Conservation (phyloP, 2,888 invertebrate species). For the Platycnemis pennipes region DNA sequence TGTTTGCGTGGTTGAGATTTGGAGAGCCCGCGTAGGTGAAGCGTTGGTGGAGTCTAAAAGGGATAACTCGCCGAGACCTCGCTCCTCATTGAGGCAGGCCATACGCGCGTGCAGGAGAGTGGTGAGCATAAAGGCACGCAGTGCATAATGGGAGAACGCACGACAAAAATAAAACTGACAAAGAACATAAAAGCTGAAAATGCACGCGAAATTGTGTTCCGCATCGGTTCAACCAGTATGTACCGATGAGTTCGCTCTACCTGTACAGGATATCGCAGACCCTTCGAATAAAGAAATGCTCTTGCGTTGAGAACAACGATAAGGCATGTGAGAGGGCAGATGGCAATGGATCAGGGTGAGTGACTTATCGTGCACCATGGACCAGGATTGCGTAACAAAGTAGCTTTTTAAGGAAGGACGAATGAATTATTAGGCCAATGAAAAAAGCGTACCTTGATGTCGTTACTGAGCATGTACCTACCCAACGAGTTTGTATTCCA, state of each 20-base stretch:
- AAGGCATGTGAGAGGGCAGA: not conserved
- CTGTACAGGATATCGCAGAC: not conserved
- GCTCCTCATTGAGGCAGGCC: not conserved
- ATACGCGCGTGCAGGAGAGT: not conserved
- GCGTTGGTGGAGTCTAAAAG: not conserved
- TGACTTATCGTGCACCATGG: not conserved
- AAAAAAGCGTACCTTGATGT: not conserved
- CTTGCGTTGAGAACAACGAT: not conserved
- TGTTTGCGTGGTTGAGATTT: not conserved
- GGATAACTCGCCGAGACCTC: not conserved
- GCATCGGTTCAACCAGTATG: not conserved
- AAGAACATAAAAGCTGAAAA: not conserved
- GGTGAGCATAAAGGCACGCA: not conserved
- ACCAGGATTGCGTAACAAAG: not conserved
- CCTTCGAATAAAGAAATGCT: not conserved
- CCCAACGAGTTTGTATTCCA: not conserved
- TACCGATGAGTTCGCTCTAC: not conserved
- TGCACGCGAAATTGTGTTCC: not conserved
- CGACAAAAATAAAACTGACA: not conserved
- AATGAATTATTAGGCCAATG: not conserved
- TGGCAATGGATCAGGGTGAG: not conserved
- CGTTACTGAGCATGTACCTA: not conserved
- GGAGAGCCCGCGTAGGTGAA: not conserved
- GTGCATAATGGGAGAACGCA: not conserved
- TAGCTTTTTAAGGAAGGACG: not conserved